These are phyloP conservation scores for Coelopa pilipes DNA, from an alignment of 2,888 invertebrate species.

Conservation along the genomic window DNA sequence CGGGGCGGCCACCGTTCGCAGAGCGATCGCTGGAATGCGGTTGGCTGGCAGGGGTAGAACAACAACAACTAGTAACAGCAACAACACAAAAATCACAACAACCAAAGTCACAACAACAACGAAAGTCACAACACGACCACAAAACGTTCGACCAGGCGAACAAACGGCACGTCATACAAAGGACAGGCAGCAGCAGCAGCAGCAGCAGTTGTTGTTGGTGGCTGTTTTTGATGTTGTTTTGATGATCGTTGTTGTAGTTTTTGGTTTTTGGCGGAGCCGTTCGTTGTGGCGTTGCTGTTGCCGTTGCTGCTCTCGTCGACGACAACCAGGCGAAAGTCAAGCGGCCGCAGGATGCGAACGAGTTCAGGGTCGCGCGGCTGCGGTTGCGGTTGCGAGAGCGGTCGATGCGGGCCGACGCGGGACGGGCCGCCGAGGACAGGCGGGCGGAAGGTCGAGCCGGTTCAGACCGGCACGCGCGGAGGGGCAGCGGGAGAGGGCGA, in stretches of 20 bases:
- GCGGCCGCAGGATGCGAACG: slow-evolving; percentile 1
- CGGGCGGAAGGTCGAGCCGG: neutral
- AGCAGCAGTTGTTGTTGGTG: neutral
- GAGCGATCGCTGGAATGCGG: too few species aligned
- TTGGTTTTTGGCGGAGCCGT: too few species aligned
- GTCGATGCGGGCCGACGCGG: slow-evolving; percentile 9
- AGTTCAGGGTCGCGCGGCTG: slow-evolving; percentile 30
- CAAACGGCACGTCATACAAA: slow-evolving; percentile 14
- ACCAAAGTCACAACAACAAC: neutral
- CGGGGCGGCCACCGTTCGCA: too few species aligned
- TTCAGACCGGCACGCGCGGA: neutral
- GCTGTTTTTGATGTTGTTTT: neutral
- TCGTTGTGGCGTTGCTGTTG: neutral
- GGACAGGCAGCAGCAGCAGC: neutral
- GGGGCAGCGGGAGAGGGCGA: neutral
- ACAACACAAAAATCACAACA: neutral
- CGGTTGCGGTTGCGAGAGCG: neutral
- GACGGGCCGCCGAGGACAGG: neutral
- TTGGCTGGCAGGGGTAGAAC: neutral
- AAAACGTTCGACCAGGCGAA: slow-evolving; percentile 9
- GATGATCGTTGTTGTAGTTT: slow-evolving; percentile 6
- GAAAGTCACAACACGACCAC: neutral
- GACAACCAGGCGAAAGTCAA: neutral
- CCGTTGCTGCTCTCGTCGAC: neutral
- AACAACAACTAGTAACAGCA: neutral